Evolutionary conservation across 1,140 invertebrate species (phyloP), one percentile per base, ranked within the genome.

Genomic region (Mercenaria mercenaria): DNA sequence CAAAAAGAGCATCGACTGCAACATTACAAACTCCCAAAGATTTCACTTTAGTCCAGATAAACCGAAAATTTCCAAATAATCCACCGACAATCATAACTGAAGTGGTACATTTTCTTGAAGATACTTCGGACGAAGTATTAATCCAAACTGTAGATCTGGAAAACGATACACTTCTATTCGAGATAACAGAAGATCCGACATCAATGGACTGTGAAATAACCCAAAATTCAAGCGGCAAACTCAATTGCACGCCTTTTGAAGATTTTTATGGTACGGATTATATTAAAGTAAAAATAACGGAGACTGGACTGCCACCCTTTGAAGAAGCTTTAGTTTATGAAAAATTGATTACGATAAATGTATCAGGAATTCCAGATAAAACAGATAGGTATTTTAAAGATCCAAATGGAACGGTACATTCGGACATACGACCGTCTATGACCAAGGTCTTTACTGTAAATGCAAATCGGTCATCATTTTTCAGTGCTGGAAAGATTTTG

Each of bases 401-500:
- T 50, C 41, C 43, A 8, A 84, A 84, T 84, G 81, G 61, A 34
- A 84, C 81, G 26, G 43, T 67, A 0, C 23, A 69, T 47, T 61
- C 10, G 18, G 81, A 84, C 11, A 47, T 37, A 47, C 61, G 81
- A 23, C 81, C 81, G 0, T 84, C 61, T 11, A 47, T 84, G 59
- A 26, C 15, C 1, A 56, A 69, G 26, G 50, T 39, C 20, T 50
- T 64, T 34, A 69, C 41, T 29, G 20, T 43, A 18, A 32, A 84
- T n/a, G 81, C 81, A 18, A 84, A 84, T 56, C 64, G 81, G 29
- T 84, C 81, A 10, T 84, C 81, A 29, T 15, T n/a, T n/a, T 43
- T 69, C 15, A 26, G 29, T 20, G 39, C 43, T 23, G 81, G 84
- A 76, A 52, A 47, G 13, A 61, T 86, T 43, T 29, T 86, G 29